A percentile compares a stretch with the other conserved stretches of the same genome.
Conservation (phyloP, 2,797 vertebrate species). For the Tinamus major region DNA sequence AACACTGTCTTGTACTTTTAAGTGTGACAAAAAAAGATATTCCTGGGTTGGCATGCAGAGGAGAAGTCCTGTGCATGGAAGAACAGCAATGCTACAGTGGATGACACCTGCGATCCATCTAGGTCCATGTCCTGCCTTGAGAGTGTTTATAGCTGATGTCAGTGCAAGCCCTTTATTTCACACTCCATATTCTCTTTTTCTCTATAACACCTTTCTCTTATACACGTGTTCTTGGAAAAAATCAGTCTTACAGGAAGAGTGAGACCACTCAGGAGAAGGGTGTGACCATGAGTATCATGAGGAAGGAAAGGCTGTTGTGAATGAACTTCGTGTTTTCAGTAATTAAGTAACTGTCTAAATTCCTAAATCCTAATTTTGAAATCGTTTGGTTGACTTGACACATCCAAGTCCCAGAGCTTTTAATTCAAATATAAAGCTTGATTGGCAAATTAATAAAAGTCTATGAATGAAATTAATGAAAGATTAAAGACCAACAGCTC, state of each 20-base stretch:
- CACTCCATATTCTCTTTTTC: not conserved
- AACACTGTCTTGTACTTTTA: not conserved
- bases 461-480: constrained; percentile 68
- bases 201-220: not conserved
- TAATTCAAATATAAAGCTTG: constrained; percentile 70
- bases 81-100: not conserved
- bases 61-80: not conserved
- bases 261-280: not conserved
- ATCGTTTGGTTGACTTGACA: constrained; percentile 56
- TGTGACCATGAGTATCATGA: not conserved
- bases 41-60: not conserved
- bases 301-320: not conserved
- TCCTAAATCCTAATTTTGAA: constrained; percentile 60
- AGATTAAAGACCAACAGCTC: constrained; percentile 70
- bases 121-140: accelerated
- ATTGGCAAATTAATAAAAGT: constrained; percentile 73
- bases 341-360: constrained; percentile 64
- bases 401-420: constrained; percentile 54
- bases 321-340: not conserved
- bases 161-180: not conserved
- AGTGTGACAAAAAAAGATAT: accelerated
- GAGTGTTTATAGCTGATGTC: not conserved
- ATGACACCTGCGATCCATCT: accelerated
- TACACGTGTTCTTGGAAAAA: not conserved
- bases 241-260: not conserved